A percentile compares a stretch with the other conserved stretches of the same genome.
Conservation (phyloP, 2,888 invertebrate genomes). For the Torymus auratus region DNA sequence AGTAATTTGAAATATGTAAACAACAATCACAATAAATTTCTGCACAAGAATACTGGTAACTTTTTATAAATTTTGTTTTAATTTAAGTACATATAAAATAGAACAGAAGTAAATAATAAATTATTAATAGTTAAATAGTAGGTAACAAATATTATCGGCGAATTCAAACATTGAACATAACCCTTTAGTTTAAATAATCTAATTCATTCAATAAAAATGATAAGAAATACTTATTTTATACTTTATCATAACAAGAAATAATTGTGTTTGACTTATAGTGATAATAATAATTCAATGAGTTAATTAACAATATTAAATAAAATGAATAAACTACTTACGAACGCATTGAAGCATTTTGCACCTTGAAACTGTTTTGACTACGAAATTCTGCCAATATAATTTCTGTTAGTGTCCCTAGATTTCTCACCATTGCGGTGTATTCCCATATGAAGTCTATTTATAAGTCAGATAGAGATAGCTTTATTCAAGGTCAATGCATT, state of each 20-base stretch:
- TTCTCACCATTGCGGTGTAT: neutral
- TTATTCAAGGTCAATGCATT: too few relatives aligned
- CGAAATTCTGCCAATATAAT: neutral
- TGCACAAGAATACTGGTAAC: neutral
- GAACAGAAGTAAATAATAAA: too few relatives aligned
- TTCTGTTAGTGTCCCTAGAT: neutral
- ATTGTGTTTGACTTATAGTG: neutral
- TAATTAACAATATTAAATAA: neutral
- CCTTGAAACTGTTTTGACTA: constrained; percentile 4
- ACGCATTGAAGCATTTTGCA: constrained; percentile 44
- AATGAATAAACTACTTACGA: constrained; percentile 26
- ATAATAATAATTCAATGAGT: neutral
- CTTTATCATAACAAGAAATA: constrained; percentile 2
- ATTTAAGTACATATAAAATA: neutral
- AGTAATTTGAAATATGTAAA: too few relatives aligned
- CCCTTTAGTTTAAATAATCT: neutral
- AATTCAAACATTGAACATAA: constrained; percentile 14
- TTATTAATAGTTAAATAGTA: too few relatives aligned
- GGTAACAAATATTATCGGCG: too few relatives aligned
- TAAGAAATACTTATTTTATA: neutral
- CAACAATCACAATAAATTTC: too few relatives aligned
- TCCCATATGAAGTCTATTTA: too few relatives aligned
- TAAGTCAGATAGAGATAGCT: too few relatives aligned
- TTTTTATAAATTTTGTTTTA: neutral
- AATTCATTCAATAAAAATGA: neutral